Conservation (phyloP, 1,140 invertebrate genomes). For the Danaus plexippus region DNA sequence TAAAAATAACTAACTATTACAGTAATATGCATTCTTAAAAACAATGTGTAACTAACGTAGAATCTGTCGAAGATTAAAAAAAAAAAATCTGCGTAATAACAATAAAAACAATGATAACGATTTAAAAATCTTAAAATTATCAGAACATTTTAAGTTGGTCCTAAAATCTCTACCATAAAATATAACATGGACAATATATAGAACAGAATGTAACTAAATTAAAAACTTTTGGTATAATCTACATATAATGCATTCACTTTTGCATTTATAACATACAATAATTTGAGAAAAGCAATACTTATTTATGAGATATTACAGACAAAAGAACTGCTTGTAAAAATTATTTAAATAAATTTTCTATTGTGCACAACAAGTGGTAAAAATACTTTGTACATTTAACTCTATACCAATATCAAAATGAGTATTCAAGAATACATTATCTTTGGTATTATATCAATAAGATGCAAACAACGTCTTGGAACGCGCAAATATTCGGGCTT, state of each 20-base stretch:
- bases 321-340: slow-evolving; percentile 14
- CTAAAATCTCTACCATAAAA: slow-evolving; percentile 14
- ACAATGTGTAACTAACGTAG: not conserved
- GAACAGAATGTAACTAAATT: slow-evolving; percentile 6
- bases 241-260: slow-evolving; percentile 4
- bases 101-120: slow-evolving; percentile 4
- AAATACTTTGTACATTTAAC: slow-evolving; percentile 15
- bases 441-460: slow-evolving; percentile 14
- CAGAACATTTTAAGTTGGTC: slow-evolving; percentile 7
- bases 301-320: slow-evolving; percentile 5
- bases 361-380: slow-evolving; percentile 20
- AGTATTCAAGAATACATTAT: slow-evolving; percentile 20
- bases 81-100: slow-evolving; percentile 1
- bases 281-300: not conserved
- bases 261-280: no score
- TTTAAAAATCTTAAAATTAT: not conserved
- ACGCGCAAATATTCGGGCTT: slow-evolving; percentile 3
- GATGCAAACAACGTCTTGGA: slow-evolving; percentile 10
- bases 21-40: not conserved
- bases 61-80: slow-evolving; percentile 3
- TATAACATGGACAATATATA: slow-evolving; percentile 6
- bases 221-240: slow-evolving; percentile 12
- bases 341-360: slow-evolving; percentile 14
- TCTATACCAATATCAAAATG: slow-evolving; percentile 23
- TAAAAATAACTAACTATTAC: not conserved